A percentile compares a stretch with the other conserved stretches of the same genome.
Conservation (phyloP, 2,888 invertebrate species). For the Isoperla grammatica region DNA sequence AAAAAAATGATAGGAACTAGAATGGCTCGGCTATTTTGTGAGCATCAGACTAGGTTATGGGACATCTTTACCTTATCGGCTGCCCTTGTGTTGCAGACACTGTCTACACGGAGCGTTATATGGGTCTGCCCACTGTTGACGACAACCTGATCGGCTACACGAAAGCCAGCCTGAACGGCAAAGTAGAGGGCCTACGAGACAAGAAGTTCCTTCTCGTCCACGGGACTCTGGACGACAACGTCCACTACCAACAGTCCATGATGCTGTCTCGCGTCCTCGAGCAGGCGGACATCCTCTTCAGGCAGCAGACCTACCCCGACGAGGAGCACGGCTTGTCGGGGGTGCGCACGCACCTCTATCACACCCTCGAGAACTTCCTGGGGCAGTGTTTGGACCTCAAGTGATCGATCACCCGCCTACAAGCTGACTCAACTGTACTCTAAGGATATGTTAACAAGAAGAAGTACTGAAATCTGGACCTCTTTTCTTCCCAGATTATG, state of each 20-base stretch:
- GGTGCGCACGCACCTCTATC: constrained; percentile 83
- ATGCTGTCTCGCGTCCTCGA: constrained; percentile 83
- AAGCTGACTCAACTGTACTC: too few relatives aligned
- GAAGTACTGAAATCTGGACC: too few relatives aligned
- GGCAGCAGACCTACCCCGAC: constrained; percentile 92
- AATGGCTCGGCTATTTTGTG: too few relatives aligned
- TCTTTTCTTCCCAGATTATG: too few relatives aligned
- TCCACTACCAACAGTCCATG: constrained; percentile 96
- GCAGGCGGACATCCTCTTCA: constrained; percentile 78
- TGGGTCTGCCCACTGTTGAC: constrained; percentile 40
- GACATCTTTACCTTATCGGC: too few relatives aligned
- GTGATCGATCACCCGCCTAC: too few relatives aligned
- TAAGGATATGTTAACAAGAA: too few relatives aligned
- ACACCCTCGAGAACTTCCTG: constrained; percentile 80
- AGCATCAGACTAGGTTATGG: too few relatives aligned
- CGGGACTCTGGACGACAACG: constrained; percentile 93
- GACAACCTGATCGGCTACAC: too few relatives aligned
- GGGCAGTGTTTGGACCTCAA: constrained; percentile 34
- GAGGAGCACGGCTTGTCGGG: constrained; percentile 83
- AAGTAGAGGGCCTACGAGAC: constrained; percentile 56
- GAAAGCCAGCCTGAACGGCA: constrained; percentile 65
- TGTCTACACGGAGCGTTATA: constrained; percentile 39
- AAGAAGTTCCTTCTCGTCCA: constrained; percentile 89
- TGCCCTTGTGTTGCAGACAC: too few relatives aligned
- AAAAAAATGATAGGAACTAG: too few relatives aligned